phyloP scores from a whole-genome alignment of 1,140 invertebrate species.

The Microplitis demolitor region DNA sequence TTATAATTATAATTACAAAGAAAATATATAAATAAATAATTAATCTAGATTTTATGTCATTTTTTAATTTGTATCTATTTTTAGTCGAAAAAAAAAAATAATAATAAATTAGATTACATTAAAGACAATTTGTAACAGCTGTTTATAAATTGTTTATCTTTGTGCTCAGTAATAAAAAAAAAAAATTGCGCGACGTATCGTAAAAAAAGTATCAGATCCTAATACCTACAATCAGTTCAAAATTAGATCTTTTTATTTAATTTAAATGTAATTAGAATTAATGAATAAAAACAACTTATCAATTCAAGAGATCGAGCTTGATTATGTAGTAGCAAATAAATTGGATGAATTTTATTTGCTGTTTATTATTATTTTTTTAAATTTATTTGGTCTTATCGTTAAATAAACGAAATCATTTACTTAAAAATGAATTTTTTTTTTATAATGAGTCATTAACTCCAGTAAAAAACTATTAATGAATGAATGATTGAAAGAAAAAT shows the following conservation, averaged over 20 bases:
- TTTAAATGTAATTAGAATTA: neutral
- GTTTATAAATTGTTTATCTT: neutral
- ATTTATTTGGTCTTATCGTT: too few species aligned
- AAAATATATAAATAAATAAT: too few species aligned
- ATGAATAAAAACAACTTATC: neutral
- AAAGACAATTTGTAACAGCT: neutral
- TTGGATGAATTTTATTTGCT: neutral
- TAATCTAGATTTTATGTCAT: too few species aligned
- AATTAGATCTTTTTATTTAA: slow-evolving; percentile 7
- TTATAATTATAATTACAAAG: too few species aligned
- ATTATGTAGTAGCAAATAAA: slow-evolving; percentile 6
- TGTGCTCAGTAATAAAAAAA: neutral
- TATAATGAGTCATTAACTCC: too few species aligned
- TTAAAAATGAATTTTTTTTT: neutral
- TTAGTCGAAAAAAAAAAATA: too few species aligned
- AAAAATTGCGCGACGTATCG: neutral
- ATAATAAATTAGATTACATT: neutral
- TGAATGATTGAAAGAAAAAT: too few species aligned
- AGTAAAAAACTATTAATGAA: too few species aligned
- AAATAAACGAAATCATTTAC: neutral
- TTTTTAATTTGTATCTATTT: too few species aligned
- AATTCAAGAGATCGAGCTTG: slow-evolving; percentile 11
- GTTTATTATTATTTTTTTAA: too few species aligned
- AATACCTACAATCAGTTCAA: neutral
- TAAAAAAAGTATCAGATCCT: slow-evolving; percentile 1